Evolutionary conservation across 1,140 invertebrate species (phyloP).

Genomic region (Laupala kohalensis): DNA sequence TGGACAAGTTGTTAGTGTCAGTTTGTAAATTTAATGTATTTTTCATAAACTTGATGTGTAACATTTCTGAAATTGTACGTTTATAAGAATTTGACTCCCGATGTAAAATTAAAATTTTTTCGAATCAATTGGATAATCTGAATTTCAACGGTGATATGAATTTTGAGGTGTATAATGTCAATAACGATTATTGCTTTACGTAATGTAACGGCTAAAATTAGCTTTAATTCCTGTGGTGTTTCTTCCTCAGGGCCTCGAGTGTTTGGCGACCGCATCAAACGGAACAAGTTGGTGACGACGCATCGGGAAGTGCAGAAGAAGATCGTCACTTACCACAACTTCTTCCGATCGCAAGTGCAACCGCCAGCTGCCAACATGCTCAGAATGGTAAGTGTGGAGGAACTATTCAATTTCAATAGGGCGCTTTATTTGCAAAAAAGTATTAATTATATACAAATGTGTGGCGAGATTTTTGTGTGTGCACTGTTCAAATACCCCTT

Average conservation of each 20-base stretch:
- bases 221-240: background rate
- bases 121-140: background rate
- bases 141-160: background rate
- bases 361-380: conserved; percentile 69
- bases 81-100: no score
- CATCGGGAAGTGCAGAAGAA: conserved; percentile 47
- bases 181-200: background rate
- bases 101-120: background rate
- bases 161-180: background rate
- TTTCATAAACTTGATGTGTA: no score
- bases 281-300: conserved; percentile 38
- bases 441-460: no score
- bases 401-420: no score
- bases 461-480: no score
- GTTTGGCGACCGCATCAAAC: conserved; percentile 44
- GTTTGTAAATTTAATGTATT: no score
- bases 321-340: conserved; percentile 64
- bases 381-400: conserved; percentile 55
- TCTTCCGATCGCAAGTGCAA: conserved; percentile 55
- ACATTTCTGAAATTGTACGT: no score
- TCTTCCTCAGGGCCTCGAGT: conserved; percentile 34
- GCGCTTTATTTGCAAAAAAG: no score
- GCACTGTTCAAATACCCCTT: no score
- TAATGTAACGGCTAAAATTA: background rate
- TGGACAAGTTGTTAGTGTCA: no score